Percentiles rank a stretch among this genome's conserved stretches.
These are phyloP conservation scores for Glaucomys volans DNA, from an alignment of 2,113 vertebrate genomes.

Conservation along the genomic window DNA sequence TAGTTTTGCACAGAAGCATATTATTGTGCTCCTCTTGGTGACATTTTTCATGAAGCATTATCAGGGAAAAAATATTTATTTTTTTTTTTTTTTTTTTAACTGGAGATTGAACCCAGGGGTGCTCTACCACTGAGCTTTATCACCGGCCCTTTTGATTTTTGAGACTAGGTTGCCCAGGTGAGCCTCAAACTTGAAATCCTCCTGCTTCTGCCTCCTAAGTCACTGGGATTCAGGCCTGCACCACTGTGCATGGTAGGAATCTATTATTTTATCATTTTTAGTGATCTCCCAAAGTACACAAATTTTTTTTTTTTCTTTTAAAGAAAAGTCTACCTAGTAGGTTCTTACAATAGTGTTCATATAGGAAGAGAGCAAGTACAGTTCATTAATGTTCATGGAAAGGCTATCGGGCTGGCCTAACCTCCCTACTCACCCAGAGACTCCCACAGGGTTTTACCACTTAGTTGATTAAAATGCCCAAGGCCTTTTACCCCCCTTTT, in stretches of 20 bases:
- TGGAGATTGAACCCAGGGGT: too few relatives aligned
- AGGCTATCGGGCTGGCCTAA: neutral
- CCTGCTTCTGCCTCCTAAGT: too few relatives aligned
- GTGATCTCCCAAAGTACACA: neutral
- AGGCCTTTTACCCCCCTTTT: neutral
- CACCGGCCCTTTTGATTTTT: too few relatives aligned
- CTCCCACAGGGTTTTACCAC: neutral
- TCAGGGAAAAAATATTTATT: neutral
- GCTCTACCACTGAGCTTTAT: too few relatives aligned
- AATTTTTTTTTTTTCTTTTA: neutral
- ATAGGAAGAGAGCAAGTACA: neutral
- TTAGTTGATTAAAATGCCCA: neutral
- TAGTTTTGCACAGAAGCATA: neutral
- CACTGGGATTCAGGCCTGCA: too few relatives aligned
- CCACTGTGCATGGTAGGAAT: too few relatives aligned
- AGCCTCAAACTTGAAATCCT: too few relatives aligned
- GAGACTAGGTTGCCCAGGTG: too few relatives aligned
- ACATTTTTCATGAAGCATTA: neutral
- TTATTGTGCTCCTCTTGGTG: neutral
- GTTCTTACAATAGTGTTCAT: neutral
- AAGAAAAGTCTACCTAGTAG: neutral
- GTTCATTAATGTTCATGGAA: neutral
- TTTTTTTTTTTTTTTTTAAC: too few relatives aligned
- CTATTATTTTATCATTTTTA: neutral
- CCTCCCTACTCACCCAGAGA: neutral